Percentiles rank a stretch among this genome's conserved stretches.
Evolutionary conservation across 2,888 invertebrate species (phyloP).

Genomic region (Xestia sexstrigata): DNA sequence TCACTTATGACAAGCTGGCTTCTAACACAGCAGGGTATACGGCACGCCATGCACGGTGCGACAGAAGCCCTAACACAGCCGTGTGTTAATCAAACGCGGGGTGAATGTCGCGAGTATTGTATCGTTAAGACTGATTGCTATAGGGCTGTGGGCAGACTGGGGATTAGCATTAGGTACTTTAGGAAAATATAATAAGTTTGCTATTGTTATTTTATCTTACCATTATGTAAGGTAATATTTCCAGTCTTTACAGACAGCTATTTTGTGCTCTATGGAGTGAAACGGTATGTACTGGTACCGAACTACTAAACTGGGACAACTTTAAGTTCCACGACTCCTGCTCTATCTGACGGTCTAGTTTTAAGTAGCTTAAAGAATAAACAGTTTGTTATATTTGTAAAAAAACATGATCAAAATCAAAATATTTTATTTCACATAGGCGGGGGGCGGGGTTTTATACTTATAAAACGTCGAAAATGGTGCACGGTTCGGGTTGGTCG

Average conservation of each 20-base stretch:
- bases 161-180: neutral
- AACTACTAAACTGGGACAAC: neutral
- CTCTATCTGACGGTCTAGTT: neutral
- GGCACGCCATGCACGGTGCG: slow-evolving; percentile 18
- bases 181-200: neutral
- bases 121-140: slow-evolving; percentile 72
- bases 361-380: neutral
- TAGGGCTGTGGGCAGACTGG: slow-evolving; percentile 40
- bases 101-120: slow-evolving; percentile 68
- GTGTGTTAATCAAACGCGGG: slow-evolving; percentile 72
- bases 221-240: no score
- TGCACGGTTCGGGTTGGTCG: no score
- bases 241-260: no score
- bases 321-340: neutral
- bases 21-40: slow-evolving; percentile 37
- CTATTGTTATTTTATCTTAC: neutral
- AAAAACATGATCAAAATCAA: no score
- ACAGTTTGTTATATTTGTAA: no score
- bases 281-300: neutral
- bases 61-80: slow-evolving; percentile 54
- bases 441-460: no score
- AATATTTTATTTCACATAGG: no score
- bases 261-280: no score
- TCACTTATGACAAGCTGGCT: slow-evolving; percentile 40
- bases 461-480: no score